Evolutionary conservation across 2,888 invertebrate species (phyloP).

Genomic region (Branchipolynoe longqiensis): DNA sequence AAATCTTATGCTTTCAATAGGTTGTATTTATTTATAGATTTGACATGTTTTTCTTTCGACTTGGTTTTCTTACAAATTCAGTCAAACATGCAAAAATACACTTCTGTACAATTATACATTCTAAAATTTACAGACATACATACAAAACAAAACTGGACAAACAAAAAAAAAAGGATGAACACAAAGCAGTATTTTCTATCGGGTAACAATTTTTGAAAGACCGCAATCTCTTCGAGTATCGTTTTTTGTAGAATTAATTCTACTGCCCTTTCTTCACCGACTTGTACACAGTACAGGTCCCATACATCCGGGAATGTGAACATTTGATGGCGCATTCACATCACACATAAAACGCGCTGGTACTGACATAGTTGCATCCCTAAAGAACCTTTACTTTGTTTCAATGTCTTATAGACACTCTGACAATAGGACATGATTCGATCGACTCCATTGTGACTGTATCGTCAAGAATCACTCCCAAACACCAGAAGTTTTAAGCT

Average conservation of each 20-base stretch:
- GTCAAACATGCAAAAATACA: constrained; percentile 60
- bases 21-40: constrained; percentile 50
- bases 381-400: constrained; percentile 26
- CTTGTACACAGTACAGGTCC: too few species aligned
- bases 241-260: constrained; percentile 1
- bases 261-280: neutral
- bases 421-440: constrained; percentile 26
- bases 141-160: constrained; percentile 54
- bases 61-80: constrained; percentile 57
- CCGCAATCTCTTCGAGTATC: constrained; percentile 16
- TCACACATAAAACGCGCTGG: constrained; percentile 2
- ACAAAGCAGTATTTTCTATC: constrained; percentile 52
- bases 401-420: neutral
- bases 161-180: constrained; percentile 48
- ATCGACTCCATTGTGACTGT: neutral
- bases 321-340: neutral
- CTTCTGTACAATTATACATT: constrained; percentile 56
- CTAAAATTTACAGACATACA: constrained; percentile 54
- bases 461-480: constrained; percentile 2
- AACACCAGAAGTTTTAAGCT: constrained; percentile 3
- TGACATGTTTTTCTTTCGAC: constrained; percentile 56
- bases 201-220: constrained; percentile 52
- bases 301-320: too few species aligned
- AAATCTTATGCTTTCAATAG: constrained; percentile 51
- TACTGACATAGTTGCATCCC: constrained; percentile 34